Base-by-base conservation (phyloP, 2,888 invertebrate species). In the Macaria liturata region DNA sequence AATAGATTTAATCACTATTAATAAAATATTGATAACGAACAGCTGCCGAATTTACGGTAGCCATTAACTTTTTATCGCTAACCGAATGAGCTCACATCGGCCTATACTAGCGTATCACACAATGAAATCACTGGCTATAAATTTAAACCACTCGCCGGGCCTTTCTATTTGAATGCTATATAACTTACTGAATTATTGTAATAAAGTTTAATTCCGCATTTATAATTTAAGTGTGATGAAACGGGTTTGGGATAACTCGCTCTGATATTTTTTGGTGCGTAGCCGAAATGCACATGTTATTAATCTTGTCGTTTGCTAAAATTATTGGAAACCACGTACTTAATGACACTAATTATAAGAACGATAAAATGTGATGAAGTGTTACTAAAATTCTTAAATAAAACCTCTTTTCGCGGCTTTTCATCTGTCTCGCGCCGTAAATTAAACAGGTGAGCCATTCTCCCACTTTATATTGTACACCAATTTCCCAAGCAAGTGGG, bases 21-120 rank as follows among this genome's bases (percentile, higher is more conserved):
- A 59, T 54, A 37, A 52, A 48, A 32, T 34, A 45, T 52, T 55
- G 46, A 49, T 61, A 49, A 52, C 43, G 7, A 51, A 54, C 50
- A 49, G 43, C 52, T 49, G 47, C 32, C 49, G 50, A 48, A 53
- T 68, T 73, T 72, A 74, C 61, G 62, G 64, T 54, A 54, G 48
- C 54, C 59, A 59, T 69, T 62, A 62, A 56, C 50, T 46, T 62
- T 64, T 74, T 72, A 74, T 70, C 62, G 64, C 46, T 59, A 30
- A 30, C 51, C 49, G 39, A 49, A 46, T 30, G 44, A 47, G 37
- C 20, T n/a, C 40, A 44, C 34, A 34, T 37, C 34, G 44, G 44
- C 62, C 64, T 72, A 61, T n/a, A 42, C 8, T 42, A 61, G 66
- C 68, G 67, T 65, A 71, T 69, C 65, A 58, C 51, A 46, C 8